These are phyloP conservation scores for Apamea anceps DNA, from an alignment of 2,888 invertebrate species.

Conservation along the genomic window DNA sequence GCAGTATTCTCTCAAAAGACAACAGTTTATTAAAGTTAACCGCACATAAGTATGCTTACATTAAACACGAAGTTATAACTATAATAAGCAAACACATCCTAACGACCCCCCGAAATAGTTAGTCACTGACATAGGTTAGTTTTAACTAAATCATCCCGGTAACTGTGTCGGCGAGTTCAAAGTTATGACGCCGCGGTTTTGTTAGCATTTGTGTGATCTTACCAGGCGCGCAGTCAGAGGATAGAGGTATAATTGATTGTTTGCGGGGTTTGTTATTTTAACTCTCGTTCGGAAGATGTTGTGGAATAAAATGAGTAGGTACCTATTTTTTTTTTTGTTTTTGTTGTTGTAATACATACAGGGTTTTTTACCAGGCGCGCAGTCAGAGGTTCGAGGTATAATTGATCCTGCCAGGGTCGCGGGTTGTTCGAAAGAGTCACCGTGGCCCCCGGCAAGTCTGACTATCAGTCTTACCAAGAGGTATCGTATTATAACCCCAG, in stretches of 20 bases:
- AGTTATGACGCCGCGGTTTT: constrained; percentile 65
- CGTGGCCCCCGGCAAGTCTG: no score
- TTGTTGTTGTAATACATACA: no score
- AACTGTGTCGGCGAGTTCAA: constrained; percentile 53
- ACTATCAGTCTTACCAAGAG: no score
- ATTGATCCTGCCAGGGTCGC: background rate
- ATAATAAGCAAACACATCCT: constrained; percentile 28
- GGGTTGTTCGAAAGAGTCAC: no score
- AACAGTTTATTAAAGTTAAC: constrained; percentile 3
- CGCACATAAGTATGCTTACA: constrained; percentile 2
- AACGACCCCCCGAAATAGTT: constrained; percentile 62
- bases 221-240: background rate
- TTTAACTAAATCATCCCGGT: constrained; percentile 74
- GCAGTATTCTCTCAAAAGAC: background rate
- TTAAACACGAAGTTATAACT: constrained; percentile 31
- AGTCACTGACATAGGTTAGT: constrained; percentile 74
- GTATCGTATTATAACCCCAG: no score
- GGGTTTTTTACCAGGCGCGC: constrained; percentile 12
- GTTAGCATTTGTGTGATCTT: constrained; percentile 63
- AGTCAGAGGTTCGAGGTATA: background rate
- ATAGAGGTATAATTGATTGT: constrained; percentile 10
- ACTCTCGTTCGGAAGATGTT: background rate
- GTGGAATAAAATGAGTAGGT: background rate
- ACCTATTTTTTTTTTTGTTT: no score
- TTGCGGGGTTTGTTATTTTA: background rate